phyloP scores from a whole-genome alignment of 64 coral and sea anemone species.

The Dendrophyllia cribrosa region DNA sequence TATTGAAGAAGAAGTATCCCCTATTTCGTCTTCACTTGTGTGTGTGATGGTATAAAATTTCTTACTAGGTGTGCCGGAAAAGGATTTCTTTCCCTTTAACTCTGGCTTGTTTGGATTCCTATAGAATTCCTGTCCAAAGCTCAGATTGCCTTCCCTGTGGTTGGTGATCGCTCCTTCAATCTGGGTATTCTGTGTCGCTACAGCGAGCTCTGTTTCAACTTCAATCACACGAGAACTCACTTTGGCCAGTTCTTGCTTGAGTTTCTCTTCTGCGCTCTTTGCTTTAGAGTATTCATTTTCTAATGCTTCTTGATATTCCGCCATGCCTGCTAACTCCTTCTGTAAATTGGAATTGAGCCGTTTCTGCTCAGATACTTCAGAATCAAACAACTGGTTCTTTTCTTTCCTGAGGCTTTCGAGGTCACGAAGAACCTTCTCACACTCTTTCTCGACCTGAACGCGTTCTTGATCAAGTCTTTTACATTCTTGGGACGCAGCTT shows the following conservation, averaged over 20 bases:
- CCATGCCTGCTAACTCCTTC: constrained; percentile 70
- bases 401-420: constrained; percentile 13
- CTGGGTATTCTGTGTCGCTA: constrained; percentile 2
- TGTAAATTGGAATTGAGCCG: constrained; percentile 68
- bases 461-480: constrained; percentile 14
- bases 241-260: constrained; percentile 25
- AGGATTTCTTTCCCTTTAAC: not conserved
- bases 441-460: not conserved
- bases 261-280: constrained; percentile 45
- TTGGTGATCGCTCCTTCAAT: not conserved
- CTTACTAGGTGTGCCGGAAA: constrained; percentile 5
- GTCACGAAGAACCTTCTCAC: constrained; percentile 7
- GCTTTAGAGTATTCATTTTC: constrained; percentile 72
- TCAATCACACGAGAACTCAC: not conserved
- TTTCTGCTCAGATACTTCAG: constrained; percentile 65
- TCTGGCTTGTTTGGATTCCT: not conserved
- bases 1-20: constrained; percentile 46
- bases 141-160: not conserved
- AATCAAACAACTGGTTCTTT: constrained; percentile 6
- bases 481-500: not conserved
- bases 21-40: constrained; percentile 47
- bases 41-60: constrained; percentile 24
- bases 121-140: not conserved
- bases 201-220: constrained; percentile 19
- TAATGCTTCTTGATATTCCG: constrained; percentile 83